These are phyloP conservation scores for Pseudococcus jackbeardsleyi DNA, from an alignment of 2,888 invertebrate species.

Conservation along the genomic window DNA sequence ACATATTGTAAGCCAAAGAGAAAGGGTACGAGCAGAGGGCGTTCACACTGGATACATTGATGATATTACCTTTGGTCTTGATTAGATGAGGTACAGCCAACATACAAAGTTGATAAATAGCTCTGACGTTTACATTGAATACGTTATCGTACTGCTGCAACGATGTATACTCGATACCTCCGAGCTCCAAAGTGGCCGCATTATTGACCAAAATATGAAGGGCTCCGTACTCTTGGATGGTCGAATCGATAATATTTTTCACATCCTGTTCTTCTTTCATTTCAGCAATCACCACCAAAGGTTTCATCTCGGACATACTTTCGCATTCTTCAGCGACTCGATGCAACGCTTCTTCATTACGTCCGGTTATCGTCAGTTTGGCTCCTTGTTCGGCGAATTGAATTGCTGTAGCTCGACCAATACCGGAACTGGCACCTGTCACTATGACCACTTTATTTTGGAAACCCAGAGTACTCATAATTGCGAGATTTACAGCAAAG, in stretches of 20 bases:
- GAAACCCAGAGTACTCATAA: constrained; percentile 73
- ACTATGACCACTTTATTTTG: constrained; percentile 81
- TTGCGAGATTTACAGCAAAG: neutral
- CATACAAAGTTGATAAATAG: constrained; percentile 86
- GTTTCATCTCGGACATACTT: constrained; percentile 70
- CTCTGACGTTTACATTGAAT: constrained; percentile 90
- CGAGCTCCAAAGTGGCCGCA: constrained; percentile 87
- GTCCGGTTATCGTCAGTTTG: constrained; percentile 78
- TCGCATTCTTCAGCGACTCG: constrained; percentile 76
- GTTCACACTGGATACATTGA: constrained; percentile 95
- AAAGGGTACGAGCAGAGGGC: constrained; percentile 92
- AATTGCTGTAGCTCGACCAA: constrained; percentile 85
- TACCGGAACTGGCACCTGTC: constrained; percentile 88
- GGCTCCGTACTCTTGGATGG: constrained; percentile 81
- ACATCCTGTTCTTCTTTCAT: constrained; percentile 81
- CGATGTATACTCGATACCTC: constrained; percentile 87
- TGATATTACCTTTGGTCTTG: constrained; percentile 86
- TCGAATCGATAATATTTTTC: constrained; percentile 79
- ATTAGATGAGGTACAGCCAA: constrained; percentile 88
- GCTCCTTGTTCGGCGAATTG: constrained; percentile 83
- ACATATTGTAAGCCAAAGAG: constrained; percentile 91
- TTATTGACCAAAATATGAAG: constrained; percentile 89
- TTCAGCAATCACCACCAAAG: constrained; percentile 78
- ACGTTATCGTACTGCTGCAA: constrained; percentile 89
- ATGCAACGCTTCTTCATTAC: constrained; percentile 79